Evolutionary conservation across 2,113 vertebrate species (phyloP), one percentile per base, ranked within the genome.

Genomic region (Paralichthys olivaceus): DNA sequence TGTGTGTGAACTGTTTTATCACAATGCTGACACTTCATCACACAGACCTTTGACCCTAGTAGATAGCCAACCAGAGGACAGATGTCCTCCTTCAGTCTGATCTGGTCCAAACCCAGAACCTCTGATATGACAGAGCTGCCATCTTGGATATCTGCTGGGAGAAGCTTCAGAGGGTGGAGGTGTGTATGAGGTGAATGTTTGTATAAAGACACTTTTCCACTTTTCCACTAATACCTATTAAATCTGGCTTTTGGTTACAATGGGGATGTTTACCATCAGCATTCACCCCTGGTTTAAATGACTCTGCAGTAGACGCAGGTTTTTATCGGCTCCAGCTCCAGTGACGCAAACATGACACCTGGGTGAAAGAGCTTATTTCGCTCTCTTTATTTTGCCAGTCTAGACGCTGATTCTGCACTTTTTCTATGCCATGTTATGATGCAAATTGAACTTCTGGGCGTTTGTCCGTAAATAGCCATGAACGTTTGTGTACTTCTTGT

Each of bases 31-130:
- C 12, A 40, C 37, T 40, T 40, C 37, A 40, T 40, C 12, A 40
- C 9, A 40, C 11, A 40, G 37, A 40, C 43, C 17, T 47, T 47
- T 47, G 43, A 47, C 43, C 43, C 43, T 72, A 80, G 86, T 43
- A 74, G 75, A 86, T 53, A 71, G 62, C 3, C 49, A 56, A 68
- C 40, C 51, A 19, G 37, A 7, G 53, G 59, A 83, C 81, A 87
- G 86, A 90, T 84, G 90, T 87, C 80, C 82, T 72, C 80, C 80
- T 80, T 88, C 91, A 86, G 67, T 71, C 72, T 22, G 61, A 8
- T 65, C 70, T 69, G 65, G 51, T 73, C 72, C 56, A 37, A 9
- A 37, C 61, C 51, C 56, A 23, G 37, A 72, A 66, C 64, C 57
- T 64, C 57, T 79, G 71, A 80, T 75, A 70, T 75, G 78, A 81